Evolutionary conservation across 1,140 invertebrate species (phyloP), one percentile per base, ranked within the genome.

Genomic region (Bombus waltoni): DNA sequence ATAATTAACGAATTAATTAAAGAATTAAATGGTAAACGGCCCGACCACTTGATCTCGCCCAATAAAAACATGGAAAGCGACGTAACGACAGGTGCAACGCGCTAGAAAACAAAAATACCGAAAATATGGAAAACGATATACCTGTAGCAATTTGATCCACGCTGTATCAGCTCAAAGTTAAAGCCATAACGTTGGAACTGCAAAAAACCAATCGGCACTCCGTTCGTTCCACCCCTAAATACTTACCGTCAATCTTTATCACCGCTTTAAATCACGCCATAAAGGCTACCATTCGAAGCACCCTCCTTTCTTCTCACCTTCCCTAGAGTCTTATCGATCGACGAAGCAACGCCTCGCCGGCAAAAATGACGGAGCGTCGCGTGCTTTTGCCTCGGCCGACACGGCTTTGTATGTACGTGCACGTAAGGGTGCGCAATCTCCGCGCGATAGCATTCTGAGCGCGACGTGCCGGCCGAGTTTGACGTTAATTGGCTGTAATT

Each of bases 401-500:
- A 18, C 32, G 40, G 9, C 53, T 8, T 1, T 10, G 28, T 68
- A 68, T 59, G 38, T 73, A 42, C 18, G 42, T 42, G 44, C 35
- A 73, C 35, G 75, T 42, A 76, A 79, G 86, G 74, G 70, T 83
- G 85, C 83, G 89, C 86, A 83, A 83, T 90, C 86, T 88, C 18
- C 25, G 38, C 28, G 57, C 88, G 86, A 90, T 90, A 80, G 71
- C 80, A 42, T 79, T 75, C 75, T 80, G 22, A 35, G 79, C 59
- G 75, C 57, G 66, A 47, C 22, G 74, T 76, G 78, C 83, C 91
- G 91, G 83, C 78, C 86, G 86, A 92, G 87, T 92, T 92, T 93
- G 93, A 94, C 93, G 89, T 94, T 94, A 94, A 94, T 94, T 93
- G 93, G 93, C 90, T 90, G 90, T 93, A 94, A 94, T 94, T 93